Conservation (phyloP, 2,113 vertebrate genomes). For the Murina feae region DNA sequence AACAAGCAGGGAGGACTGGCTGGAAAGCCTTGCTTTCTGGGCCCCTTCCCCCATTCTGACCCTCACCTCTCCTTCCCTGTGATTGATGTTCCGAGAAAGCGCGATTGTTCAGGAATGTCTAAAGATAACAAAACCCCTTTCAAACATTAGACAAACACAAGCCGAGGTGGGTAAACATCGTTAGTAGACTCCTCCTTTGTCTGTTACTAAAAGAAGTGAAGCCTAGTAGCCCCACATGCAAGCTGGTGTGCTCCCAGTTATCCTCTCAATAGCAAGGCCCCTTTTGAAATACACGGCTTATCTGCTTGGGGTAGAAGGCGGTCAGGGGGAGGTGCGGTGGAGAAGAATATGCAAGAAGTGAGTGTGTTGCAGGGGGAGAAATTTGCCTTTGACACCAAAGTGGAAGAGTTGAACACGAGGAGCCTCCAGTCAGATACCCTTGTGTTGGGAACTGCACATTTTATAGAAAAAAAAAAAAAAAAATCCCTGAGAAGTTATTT, state of each 20-base stretch:
- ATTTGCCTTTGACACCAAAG: conserved; percentile 45
- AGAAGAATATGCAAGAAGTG: background rate
- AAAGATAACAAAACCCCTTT: conserved; percentile 71
- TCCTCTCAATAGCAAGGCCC: conserved; percentile 50
- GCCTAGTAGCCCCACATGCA: background rate
- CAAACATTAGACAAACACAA: conserved; percentile 57
- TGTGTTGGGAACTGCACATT: background rate
- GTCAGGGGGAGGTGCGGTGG: background rate
- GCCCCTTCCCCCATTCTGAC: background rate
- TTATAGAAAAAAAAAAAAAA: conserved; percentile 22
- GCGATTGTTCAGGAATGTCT: conserved; percentile 66
- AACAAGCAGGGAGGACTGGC: conserved; percentile 38
- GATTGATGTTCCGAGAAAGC: conserved; percentile 24
- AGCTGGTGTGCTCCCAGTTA: conserved; percentile 47
- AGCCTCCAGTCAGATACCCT: background rate
- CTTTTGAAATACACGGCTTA: conserved; percentile 62
- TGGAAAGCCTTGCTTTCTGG: background rate
- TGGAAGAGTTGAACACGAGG: background rate
- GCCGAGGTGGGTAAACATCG: conserved; percentile 71
- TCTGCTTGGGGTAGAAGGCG: background rate
- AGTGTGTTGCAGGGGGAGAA: background rate
- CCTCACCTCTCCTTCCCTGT: background rate
- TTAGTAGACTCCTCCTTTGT: conserved; percentile 61
- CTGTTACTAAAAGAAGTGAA: background rate
- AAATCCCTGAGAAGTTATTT: background rate